phyloP scores from a whole-genome alignment of 2,797 vertebrate genomes.

The Brotula barbata region DNA sequence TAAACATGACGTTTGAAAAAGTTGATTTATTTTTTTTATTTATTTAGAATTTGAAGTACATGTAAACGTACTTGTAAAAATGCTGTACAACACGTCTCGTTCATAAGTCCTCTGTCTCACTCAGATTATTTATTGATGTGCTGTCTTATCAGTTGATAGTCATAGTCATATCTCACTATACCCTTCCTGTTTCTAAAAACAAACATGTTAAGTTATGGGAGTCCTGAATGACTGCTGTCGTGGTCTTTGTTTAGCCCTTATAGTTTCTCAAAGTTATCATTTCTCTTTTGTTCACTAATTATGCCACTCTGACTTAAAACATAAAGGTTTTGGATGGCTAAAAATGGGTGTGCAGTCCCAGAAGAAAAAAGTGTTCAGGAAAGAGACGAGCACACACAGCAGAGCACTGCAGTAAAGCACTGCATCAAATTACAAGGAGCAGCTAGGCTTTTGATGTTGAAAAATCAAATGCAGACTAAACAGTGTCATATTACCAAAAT shows the following conservation, averaged over 20 bases:
- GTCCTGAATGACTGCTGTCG: background rate
- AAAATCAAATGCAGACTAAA: background rate
- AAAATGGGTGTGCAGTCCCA: background rate
- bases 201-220: background rate
- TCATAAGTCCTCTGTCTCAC: too few relatives aligned
- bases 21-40: too few relatives aligned
- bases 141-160: too few relatives aligned
- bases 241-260: background rate
- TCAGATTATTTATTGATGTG: too few relatives aligned
- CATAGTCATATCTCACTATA: background rate
- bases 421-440: conserved; percentile 22
- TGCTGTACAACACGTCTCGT: too few relatives aligned
- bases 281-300: background rate
- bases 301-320: background rate
- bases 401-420: background rate
- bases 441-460: conserved; percentile 12
- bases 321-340: background rate
- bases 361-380: background rate
- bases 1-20: too few relatives aligned
- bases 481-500: background rate
- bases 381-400: background rate
- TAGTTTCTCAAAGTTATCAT: background rate
- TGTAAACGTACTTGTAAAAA: too few relatives aligned
- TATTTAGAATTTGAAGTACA: too few relatives aligned
- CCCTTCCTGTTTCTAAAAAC: background rate